These are phyloP conservation scores for Catocala sponsa DNA, from an alignment of 2,888 invertebrate species.

Conservation along the genomic window DNA sequence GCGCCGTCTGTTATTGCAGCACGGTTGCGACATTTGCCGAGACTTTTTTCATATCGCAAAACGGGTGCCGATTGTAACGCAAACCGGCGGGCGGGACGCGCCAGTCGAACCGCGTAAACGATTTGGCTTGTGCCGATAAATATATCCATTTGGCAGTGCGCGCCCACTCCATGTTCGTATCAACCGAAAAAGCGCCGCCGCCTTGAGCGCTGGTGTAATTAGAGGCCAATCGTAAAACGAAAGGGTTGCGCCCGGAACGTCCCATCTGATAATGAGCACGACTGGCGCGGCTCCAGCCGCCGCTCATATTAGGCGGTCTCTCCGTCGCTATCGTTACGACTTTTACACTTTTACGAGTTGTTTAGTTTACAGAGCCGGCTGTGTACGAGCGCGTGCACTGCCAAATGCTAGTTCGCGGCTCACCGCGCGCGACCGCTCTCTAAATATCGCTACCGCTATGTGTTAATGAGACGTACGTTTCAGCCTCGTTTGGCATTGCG, in stretches of 20 bases:
- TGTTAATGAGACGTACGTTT: slow-evolving; percentile 83
- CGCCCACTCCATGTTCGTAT: slow-evolving; percentile 68
- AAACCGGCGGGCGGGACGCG: slow-evolving; percentile 63
- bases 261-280: slow-evolving; percentile 87
- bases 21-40: slow-evolving; percentile 75
- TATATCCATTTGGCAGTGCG: slow-evolving; percentile 82
- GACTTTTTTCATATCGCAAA: slow-evolving; percentile 83
- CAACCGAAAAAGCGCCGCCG: slow-evolving; percentile 79
- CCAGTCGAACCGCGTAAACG: slow-evolving; percentile 75
- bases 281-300: slow-evolving; percentile 85
- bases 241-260: slow-evolving; percentile 83
- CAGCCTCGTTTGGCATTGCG: slow-evolving; percentile 76
- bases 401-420: slow-evolving; percentile 87
- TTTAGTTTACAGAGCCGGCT: slow-evolving; percentile 83
- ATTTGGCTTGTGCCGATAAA: slow-evolving; percentile 78
- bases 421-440: slow-evolving; percentile 79
- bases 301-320: slow-evolving; percentile 84
- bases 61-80: slow-evolving; percentile 64
- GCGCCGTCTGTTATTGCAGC: slow-evolving; percentile 81
- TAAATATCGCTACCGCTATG: slow-evolving; percentile 78
- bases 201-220: slow-evolving; percentile 86
- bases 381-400: slow-evolving; percentile 75
- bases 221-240: slow-evolving; percentile 88
- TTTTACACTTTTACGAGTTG: slow-evolving; percentile 88
- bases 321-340: slow-evolving; percentile 84